phyloP scores from a whole-genome alignment of 2,797 vertebrate species.

The Sciurus vulgaris region DNA sequence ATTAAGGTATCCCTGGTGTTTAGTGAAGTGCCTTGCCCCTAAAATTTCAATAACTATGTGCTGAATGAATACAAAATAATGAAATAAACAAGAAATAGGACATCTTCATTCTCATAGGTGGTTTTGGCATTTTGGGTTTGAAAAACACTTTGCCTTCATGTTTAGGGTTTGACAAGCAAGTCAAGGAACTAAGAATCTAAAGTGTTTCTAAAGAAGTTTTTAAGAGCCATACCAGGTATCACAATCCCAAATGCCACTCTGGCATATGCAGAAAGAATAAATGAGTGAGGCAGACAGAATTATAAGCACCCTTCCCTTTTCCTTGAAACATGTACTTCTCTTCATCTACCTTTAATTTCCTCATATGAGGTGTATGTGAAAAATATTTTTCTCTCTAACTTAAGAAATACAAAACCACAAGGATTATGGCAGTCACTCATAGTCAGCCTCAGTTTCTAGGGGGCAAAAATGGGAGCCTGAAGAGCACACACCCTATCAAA shows the following conservation, averaged over 20 bases:
- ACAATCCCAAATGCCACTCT: background rate
- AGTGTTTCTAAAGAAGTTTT: background rate
- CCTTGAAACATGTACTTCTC: background rate
- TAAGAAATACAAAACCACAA: background rate
- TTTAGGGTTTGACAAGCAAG: background rate
- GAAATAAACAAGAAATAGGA: background rate
- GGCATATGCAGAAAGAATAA: background rate
- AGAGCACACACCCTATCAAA: background rate
- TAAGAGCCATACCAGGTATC: background rate
- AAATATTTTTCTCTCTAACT: slow-evolving; percentile 8
- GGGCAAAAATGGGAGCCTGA: background rate
- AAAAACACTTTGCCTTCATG: background rate
- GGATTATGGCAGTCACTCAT: background rate
- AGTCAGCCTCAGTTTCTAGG: background rate
- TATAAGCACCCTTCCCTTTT: background rate
- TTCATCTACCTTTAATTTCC: slow-evolving; percentile 2
- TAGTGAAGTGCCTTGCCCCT: background rate
- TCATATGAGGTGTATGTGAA: background rate
- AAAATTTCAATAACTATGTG: background rate
- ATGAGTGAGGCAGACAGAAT: background rate
- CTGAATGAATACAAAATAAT: background rate
- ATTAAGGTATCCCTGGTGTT: background rate
- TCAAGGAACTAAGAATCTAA: background rate
- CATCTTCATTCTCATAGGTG: background rate
- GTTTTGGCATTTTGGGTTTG: background rate